Percentiles rank a stretch among this genome's conserved stretches.
phyloP scores from a whole-genome alignment of 2,797 vertebrate species.

The Numenius phaeopus region DNA sequence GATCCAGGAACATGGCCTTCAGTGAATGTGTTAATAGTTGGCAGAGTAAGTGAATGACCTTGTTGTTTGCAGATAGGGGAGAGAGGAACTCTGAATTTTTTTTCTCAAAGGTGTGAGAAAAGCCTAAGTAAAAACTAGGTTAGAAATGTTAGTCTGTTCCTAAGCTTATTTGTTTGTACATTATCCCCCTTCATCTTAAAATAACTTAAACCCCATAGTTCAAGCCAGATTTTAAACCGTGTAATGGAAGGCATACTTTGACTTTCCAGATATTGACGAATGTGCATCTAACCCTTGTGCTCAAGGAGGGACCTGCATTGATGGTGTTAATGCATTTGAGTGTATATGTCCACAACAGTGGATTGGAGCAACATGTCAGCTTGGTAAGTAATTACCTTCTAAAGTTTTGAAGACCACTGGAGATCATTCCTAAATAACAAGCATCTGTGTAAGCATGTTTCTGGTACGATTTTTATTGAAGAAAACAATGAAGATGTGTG shows the following conservation, averaged over 20 bases:
- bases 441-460: background rate
- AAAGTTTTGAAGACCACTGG: background rate
- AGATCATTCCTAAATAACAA: background rate
- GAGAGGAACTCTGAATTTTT: no score
- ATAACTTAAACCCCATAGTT: background rate
- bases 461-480: background rate
- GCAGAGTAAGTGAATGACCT: background rate
- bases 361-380: slow-evolving; percentile 93
- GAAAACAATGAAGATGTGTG: background rate
- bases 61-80: background rate
- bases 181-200: background rate
- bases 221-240: background rate
- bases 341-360: slow-evolving; percentile 93
- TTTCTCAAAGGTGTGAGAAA: background rate
- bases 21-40: background rate
- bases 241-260: background rate
- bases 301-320: slow-evolving; percentile 91
- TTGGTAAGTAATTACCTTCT: slow-evolving; percentile 82
- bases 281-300: slow-evolving; percentile 91
- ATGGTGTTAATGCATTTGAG: slow-evolving; percentile 90
- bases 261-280: slow-evolving; percentile 90
- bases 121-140: background rate
- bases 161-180: background rate
- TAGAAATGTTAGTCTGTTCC: background rate
- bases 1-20: background rate